Evolutionary conservation across 2,888 invertebrate genomes (phyloP), one percentile per base, ranked within the genome.

Genomic region (Criorhina ranunculi): DNA sequence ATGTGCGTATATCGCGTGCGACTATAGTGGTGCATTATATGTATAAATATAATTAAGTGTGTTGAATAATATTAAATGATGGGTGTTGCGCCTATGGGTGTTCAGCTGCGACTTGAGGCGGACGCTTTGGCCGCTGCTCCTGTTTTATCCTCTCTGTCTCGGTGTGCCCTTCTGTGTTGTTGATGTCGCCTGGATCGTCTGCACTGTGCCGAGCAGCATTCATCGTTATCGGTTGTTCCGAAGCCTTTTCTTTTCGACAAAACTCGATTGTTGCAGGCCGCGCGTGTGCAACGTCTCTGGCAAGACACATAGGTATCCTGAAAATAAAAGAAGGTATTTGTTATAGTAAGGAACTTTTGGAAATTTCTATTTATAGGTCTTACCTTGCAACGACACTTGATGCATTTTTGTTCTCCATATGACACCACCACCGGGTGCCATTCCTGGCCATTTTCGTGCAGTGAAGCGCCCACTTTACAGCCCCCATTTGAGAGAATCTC

Each of bases 311-410:
- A 94, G 66, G 96, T 96, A 90, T 96, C 96, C 97, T 97, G 92
- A 0, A 92, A 88, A 91, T 85, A 78, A 86, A 87, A 78, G 15
- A 55, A 73, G 11, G 12, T 17, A 72, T 46, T 17, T 40, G 7
- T 46, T 46, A 31, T 42, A 15, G 5, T 9, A 12, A n/a, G 2
- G 19, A 4, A 17, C 1, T 19, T 7, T 64, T 64, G 35, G 5
- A 40, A 53, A 35, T 6, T n/a, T 5, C 9, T 15, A n/a, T 2
- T 12, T 11, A 29, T 44, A 24, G 24, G 4, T 3, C 93, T 93
- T 92, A 98, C 98, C 94, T 96, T 96, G 94, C 98, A 98, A 88
- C 95, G 94, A 91, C 98, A 98, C 88, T 95, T 96, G 90, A 98
- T 96, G 91, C 98, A 98, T 91, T 96, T 95, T 91, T 97, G 95